These are phyloP conservation scores for zebrafish (Danio rerio) DNA, from an alignment of 2,113 vertebrate species.

Conservation along the genomic window DNA sequence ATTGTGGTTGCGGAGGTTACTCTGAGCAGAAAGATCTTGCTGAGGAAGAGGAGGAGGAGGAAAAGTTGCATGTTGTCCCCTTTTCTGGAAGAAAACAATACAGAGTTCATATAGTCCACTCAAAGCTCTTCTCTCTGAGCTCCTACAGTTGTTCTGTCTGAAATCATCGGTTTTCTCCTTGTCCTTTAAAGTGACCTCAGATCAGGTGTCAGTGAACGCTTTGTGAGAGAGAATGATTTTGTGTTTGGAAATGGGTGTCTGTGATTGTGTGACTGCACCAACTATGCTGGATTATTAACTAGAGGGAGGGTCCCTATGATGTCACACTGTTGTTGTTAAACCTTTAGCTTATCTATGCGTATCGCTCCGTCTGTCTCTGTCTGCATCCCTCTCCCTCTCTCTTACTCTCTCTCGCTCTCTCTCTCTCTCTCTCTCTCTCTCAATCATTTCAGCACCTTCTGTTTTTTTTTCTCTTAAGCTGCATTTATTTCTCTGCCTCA, in stretches of 20 bases:
- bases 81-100: constrained; percentile 25
- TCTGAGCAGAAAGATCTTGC: constrained; percentile 42
- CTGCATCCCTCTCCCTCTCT: neutral
- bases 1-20: constrained; percentile 29
- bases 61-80: constrained; percentile 43
- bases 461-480: neutral
- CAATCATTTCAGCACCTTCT: neutral
- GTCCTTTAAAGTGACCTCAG: constrained; percentile 14
- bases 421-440: neutral
- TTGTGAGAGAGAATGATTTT: neutral
- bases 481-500: neutral
- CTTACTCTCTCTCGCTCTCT: neutral
- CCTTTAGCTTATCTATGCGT: constrained; percentile 18
- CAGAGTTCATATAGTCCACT: constrained; percentile 17
- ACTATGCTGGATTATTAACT: constrained; percentile 41
- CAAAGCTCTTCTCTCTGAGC: neutral
- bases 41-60: constrained; percentile 42
- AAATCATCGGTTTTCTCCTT: constrained; percentile 4
- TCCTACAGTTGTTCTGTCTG: constrained; percentile 3
- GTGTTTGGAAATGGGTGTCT: constrained; percentile 32
- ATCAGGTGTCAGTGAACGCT: constrained; percentile 11
- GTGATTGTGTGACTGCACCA: constrained; percentile 38
- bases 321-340: constrained; percentile 48
- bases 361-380: no score
- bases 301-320: constrained; percentile 54